Conservation (phyloP, 2,888 invertebrate species). For the Diogma glabrata region DNA sequence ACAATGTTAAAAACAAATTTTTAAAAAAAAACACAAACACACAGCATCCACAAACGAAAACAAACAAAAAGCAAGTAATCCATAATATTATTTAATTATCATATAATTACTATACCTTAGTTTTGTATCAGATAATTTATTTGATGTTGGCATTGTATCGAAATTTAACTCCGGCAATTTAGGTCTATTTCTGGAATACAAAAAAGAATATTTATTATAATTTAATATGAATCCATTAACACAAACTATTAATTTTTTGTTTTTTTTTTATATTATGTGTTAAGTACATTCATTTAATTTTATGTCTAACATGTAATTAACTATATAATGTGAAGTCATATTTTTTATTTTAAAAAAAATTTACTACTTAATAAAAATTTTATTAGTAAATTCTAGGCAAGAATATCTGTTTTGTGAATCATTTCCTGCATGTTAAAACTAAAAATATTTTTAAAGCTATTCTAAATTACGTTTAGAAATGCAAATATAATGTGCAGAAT, state of each 20-base stretch:
- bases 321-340: too few species aligned
- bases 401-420: too few species aligned
- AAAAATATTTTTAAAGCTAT: too few species aligned
- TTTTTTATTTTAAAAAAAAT: too few species aligned
- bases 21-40: background rate
- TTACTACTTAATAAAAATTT: too few species aligned
- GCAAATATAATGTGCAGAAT: too few species aligned
- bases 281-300: background rate
- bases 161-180: slow-evolving; percentile 6
- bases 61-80: background rate
- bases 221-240: background rate
- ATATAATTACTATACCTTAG: background rate
- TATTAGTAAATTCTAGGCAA: too few species aligned
- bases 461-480: too few species aligned
- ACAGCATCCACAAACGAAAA: background rate
- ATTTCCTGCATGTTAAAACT: too few species aligned
- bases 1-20: background rate
- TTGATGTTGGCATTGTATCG: slow-evolving; percentile 4
- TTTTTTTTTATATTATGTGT: background rate
- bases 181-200: slow-evolving; percentile 7
- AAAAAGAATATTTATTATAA: background rate
- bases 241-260: background rate
- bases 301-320: too few species aligned
- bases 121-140: background rate
- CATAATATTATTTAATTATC: background rate